These are phyloP conservation scores for Euschistus heros DNA, from an alignment of 1,140 invertebrate genomes.

Conservation along the genomic window DNA sequence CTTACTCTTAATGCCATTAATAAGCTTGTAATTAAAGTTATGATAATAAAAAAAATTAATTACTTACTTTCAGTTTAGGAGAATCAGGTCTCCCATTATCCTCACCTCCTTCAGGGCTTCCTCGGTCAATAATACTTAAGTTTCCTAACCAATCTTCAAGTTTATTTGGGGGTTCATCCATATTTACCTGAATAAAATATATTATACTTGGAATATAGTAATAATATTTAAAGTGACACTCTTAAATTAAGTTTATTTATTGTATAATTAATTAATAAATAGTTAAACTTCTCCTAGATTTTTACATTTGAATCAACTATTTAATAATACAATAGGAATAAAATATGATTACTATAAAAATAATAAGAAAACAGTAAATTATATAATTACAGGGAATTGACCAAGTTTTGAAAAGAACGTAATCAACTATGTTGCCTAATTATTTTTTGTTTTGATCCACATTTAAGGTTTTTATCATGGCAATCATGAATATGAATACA, in stretches of 20 bases:
- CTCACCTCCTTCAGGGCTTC: slow-evolving; percentile 51
- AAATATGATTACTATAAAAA: too few relatives aligned
- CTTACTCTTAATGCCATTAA: neutral
- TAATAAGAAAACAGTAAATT: too few relatives aligned
- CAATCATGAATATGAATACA: neutral
- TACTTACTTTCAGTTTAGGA: slow-evolving; percentile 14
- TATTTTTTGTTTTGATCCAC: too few relatives aligned
- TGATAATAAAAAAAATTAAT: neutral
- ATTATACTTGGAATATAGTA: neutral
- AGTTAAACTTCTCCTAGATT: too few relatives aligned
- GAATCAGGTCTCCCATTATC: slow-evolving; percentile 39
- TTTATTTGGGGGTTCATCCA: slow-evolving; percentile 38
- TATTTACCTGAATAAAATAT: neutral
- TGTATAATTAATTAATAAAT: too few relatives aligned
- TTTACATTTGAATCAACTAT: too few relatives aligned
- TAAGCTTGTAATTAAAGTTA: slow-evolving; percentile 1
- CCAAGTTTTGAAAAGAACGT: too few relatives aligned
- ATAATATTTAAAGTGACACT: neutral
- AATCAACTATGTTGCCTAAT: too few relatives aligned
- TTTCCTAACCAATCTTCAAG: slow-evolving; percentile 36
- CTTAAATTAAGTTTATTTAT: neutral
- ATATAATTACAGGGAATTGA: too few relatives aligned
- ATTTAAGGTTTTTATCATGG: neutral
- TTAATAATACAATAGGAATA: too few relatives aligned
- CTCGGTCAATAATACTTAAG: slow-evolving; percentile 30